Evolutionary conservation across 2,797 vertebrate genomes (phyloP).

Genomic region (Enoplosus armatus): DNA sequence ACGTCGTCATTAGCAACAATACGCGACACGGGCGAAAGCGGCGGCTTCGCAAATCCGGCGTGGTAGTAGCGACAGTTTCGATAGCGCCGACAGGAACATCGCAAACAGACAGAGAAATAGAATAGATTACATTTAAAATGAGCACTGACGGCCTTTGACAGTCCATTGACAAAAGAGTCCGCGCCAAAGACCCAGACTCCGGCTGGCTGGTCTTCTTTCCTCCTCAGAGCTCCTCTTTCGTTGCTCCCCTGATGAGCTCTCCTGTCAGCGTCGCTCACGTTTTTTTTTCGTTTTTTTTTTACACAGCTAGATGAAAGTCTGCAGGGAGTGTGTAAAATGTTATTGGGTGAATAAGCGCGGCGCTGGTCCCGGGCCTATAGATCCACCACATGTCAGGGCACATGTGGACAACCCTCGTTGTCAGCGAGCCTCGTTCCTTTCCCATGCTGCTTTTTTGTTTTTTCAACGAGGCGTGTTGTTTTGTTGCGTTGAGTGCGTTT

Average conservation of each 20-base stretch:
- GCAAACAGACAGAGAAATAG: conserved; percentile 38
- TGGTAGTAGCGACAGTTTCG: conserved; percentile 46
- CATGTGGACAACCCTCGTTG: conserved; percentile 1
- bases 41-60: conserved; percentile 30
- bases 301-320: conserved; percentile 54
- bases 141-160: conserved; percentile 32
- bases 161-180: too few relatives aligned
- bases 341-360: conserved; percentile 35
- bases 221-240: neutral
- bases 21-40: conserved; percentile 39
- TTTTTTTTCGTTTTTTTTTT: too few relatives aligned
- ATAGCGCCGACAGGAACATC: conserved; percentile 47
- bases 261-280: conserved; percentile 45
- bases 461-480: conserved; percentile 63
- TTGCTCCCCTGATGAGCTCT: conserved; percentile 36
- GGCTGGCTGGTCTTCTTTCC: conserved; percentile 3
- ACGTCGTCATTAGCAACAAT: conserved; percentile 35
- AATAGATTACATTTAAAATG: conserved; percentile 49
- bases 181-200: too few relatives aligned
- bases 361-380: conserved; percentile 53
- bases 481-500: conserved; percentile 55
- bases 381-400: conserved; percentile 38
- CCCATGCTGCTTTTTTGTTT: conserved; percentile 55
- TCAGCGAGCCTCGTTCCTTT: conserved; percentile 20
- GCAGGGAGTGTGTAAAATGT: conserved; percentile 62